phyloP scores from a whole-genome alignment of 2,113 vertebrate genomes.

The Psittacula cyanocephala region DNA sequence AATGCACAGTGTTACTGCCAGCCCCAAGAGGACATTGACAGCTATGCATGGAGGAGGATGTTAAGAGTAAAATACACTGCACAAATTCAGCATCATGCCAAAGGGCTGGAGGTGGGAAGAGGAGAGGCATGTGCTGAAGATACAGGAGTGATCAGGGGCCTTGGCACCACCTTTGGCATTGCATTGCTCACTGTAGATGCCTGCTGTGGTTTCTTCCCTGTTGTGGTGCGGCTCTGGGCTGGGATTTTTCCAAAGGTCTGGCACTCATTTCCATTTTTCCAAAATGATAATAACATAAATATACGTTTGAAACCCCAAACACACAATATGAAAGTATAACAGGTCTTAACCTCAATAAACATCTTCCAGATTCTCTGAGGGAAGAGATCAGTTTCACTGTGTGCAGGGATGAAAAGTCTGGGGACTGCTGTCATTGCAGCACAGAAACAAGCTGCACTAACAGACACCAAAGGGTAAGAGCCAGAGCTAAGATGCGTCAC shows the following conservation, averaged over 20 bases:
- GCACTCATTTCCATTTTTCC: not conserved
- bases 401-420: rapidly evolving
- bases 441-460: not conserved
- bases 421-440: not conserved
- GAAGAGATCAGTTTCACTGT: not conserved
- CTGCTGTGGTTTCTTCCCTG: not conserved
- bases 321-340: not conserved
- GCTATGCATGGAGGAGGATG: not conserved
- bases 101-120: not conserved
- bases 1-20: rapidly evolving
- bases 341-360: not conserved
- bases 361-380: not conserved
- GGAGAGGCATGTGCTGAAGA: not conserved
- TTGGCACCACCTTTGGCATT: rapidly evolving
- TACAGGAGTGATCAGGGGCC: rapidly evolving
- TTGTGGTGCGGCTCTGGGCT: rapidly evolving
- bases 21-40: not conserved
- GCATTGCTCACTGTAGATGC: rapidly evolving
- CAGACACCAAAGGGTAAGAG: not conserved
- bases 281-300: not conserved
- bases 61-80: rapidly evolving
- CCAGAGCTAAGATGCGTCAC: not conserved
- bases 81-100: too few relatives aligned
- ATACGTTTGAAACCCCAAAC: not conserved
- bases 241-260: not conserved